Percentiles rank a stretch among this genome's conserved stretches.
These are phyloP conservation scores for Oxytorus armatus DNA, from an alignment of 2,888 invertebrate species.

Conservation along the genomic window DNA sequence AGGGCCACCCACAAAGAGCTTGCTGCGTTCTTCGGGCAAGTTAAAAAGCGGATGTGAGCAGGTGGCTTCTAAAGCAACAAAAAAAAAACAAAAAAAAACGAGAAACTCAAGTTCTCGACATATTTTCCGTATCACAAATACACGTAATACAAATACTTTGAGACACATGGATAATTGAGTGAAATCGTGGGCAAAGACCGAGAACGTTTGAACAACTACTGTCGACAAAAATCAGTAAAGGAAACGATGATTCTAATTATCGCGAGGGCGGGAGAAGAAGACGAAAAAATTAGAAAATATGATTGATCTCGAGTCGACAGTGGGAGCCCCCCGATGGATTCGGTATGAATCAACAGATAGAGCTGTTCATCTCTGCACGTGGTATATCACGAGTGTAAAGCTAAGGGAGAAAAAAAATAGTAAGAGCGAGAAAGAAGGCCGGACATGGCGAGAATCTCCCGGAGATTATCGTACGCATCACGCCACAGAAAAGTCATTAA, in stretches of 20 bases:
- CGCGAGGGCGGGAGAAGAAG: constrained; percentile 4
- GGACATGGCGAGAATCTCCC: constrained; percentile 58
- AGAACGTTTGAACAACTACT: constrained; percentile 16
- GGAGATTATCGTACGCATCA: constrained; percentile 51
- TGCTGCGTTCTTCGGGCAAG: background rate
- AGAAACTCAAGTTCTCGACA: constrained; percentile 15
- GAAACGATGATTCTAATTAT: constrained; percentile 62
- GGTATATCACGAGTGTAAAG: constrained; percentile 35
- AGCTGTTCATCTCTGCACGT: constrained; percentile 58
- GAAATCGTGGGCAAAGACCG: constrained; percentile 12
- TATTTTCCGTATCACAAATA: constrained; percentile 33
- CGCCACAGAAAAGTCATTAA: constrained; percentile 60
- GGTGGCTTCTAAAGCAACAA: constrained; percentile 81
- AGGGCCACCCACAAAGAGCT: constrained; percentile 41
- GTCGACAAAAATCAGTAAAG: constrained; percentile 47
- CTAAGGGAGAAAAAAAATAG: background rate
- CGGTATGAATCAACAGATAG: constrained; percentile 59
- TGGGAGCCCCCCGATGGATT: constrained; percentile 37
- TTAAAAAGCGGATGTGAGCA: constrained; percentile 74
- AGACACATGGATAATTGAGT: constrained; percentile 53
- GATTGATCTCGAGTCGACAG: constrained; percentile 51
- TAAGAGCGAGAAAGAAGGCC: constrained; percentile 16
- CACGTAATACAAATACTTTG: background rate
- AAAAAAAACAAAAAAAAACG: too few species aligned
- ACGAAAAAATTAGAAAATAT: constrained; percentile 46